Conservation (phyloP, 2,888 invertebrate species). For the Orthosia incerta region DNA sequence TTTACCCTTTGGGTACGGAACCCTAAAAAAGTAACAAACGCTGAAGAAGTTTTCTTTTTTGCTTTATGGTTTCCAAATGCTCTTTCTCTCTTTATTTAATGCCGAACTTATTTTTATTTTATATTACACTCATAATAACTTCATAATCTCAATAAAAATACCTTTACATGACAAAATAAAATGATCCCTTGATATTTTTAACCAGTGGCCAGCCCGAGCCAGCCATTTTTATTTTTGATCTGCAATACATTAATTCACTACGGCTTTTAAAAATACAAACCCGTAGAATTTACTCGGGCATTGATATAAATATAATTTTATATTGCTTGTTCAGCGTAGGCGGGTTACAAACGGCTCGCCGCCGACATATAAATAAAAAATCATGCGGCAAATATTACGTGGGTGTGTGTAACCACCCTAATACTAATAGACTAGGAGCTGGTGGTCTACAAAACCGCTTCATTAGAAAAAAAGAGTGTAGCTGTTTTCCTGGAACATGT, state of each 20-base stretch:
- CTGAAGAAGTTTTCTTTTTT: too few relatives aligned
- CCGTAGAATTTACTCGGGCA: constrained; percentile 30
- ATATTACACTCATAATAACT: not conserved
- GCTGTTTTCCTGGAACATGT: not conserved
- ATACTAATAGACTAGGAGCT: constrained; percentile 31
- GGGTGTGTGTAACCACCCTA: constrained; percentile 32
- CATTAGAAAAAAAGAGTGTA: not conserved
- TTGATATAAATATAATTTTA: constrained; percentile 52
- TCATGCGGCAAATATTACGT: constrained; percentile 46
- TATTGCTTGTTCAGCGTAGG: constrained; percentile 47
- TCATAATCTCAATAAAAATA: constrained; percentile 22
- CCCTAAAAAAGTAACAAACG: too few relatives aligned
- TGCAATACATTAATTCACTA: constrained; percentile 20
- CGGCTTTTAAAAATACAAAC: constrained; percentile 33
- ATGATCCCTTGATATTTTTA: not conserved
- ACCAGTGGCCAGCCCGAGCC: constrained; percentile 1
- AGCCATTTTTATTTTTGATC: constrained; percentile 22
- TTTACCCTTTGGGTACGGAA: too few relatives aligned
- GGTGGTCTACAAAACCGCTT: not conserved
- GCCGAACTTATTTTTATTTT: constrained; percentile 1
- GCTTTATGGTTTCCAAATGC: not conserved
- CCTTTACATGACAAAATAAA: constrained; percentile 25
- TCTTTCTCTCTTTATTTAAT: not conserved
- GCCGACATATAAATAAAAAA: constrained; percentile 43
- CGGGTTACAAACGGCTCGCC: constrained; percentile 29